These are phyloP conservation scores for Phortica okadai DNA, from an alignment of 2,888 invertebrate species.

Conservation along the genomic window DNA sequence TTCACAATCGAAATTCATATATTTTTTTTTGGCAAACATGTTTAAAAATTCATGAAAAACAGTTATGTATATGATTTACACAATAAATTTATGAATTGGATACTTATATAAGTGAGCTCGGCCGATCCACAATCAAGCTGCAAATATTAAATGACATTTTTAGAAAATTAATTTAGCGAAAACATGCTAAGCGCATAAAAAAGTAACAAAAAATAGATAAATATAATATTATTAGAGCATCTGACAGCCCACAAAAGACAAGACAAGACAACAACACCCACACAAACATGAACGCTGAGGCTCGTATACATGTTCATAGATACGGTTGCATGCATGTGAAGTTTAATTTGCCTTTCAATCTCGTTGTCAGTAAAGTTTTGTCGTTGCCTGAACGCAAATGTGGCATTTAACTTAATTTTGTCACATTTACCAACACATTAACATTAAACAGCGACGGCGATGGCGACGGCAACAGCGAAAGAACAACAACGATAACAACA, in stretches of 20 bases:
- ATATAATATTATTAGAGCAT: too few species aligned
- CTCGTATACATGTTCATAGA: too few species aligned
- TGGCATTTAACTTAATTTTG: slow-evolving; percentile 70
- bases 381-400: slow-evolving; percentile 60
- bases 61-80: too few species aligned
- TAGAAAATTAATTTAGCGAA: slow-evolving; percentile 4
- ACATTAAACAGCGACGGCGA: slow-evolving; percentile 39
- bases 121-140: background rate
- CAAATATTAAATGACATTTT: background rate
- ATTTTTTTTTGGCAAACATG: too few species aligned
- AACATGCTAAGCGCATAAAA: background rate
- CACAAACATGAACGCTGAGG: too few species aligned
- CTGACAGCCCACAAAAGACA: too few species aligned
- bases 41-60: too few species aligned
- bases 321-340: background rate
- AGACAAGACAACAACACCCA: too few species aligned
- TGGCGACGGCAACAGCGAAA: slow-evolving; percentile 47
- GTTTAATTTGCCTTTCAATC: slow-evolving; percentile 26
- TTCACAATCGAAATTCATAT: background rate
- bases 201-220: too few species aligned
- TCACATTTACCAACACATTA: slow-evolving; percentile 72
- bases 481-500: slow-evolving; percentile 29
- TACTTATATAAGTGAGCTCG: background rate
- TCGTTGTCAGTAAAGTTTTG: slow-evolving; percentile 47
- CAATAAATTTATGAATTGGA: too few species aligned